A percentile compares a stretch with the other conserved stretches of the same genome.
These are phyloP conservation scores for Blastobasis lacticolella DNA, from an alignment of 2,888 invertebrate genomes.

Conservation along the genomic window DNA sequence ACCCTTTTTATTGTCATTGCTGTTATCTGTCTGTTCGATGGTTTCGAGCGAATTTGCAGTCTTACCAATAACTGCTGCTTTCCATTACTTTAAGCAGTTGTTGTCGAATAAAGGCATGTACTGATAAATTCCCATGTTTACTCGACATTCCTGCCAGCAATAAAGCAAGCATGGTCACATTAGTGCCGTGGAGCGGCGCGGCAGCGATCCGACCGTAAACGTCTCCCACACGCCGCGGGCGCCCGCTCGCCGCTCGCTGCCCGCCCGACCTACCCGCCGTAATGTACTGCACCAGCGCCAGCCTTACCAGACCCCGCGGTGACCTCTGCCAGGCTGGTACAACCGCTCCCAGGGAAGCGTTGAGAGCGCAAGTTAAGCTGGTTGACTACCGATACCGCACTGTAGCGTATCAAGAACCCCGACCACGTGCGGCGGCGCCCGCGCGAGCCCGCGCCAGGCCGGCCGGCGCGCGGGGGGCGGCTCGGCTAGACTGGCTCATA, in stretches of 20 bases:
- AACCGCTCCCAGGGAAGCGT: conserved; percentile 16
- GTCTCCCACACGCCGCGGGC: conserved; percentile 70
- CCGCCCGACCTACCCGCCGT: conserved; percentile 55
- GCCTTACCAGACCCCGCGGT: conserved; percentile 25
- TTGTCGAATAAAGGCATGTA: too few relatives aligned
- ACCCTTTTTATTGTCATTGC: too few relatives aligned
- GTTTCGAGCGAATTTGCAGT: too few relatives aligned
- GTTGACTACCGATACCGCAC: conserved; percentile 58
- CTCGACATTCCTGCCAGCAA: too few relatives aligned
- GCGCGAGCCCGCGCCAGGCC: conserved; percentile 28
- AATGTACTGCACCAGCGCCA: conserved; percentile 47
- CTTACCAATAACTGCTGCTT: too few relatives aligned
- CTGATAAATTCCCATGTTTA: too few relatives aligned
- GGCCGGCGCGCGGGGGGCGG: conserved; percentile 31
- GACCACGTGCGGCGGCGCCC: conserved; percentile 55
- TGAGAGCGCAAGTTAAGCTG: conserved; percentile 31
- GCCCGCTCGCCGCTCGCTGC: conserved; percentile 58
- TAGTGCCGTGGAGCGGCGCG: conserved; percentile 50
- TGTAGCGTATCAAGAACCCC: conserved; percentile 61
- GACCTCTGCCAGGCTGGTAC: conserved; percentile 18
- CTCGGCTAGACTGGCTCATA: conserved; percentile 41
- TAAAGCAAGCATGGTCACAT: conserved; percentile 28
- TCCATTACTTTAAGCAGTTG: too few relatives aligned
- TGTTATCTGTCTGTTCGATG: too few relatives aligned
- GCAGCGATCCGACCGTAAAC: conserved; percentile 71